These are phyloP conservation scores for Cyanoramphus novaezelandiae DNA, from an alignment of 2,113 vertebrate species.

Conservation along the genomic window DNA sequence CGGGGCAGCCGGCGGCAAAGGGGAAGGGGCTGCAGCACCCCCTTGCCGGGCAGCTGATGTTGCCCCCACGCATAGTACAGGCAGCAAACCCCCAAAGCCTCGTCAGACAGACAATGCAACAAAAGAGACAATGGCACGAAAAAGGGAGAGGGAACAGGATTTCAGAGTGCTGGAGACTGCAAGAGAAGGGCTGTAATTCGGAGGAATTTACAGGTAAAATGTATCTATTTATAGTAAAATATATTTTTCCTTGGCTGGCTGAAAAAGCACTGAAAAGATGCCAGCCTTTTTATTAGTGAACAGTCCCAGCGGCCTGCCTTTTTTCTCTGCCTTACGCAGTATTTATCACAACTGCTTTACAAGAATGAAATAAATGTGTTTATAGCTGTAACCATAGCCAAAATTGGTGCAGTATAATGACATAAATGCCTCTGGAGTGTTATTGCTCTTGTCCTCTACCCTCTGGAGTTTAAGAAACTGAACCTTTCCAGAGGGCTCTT, in stretches of 20 bases:
- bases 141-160: not conserved
- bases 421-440: constrained; percentile 9
- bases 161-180: not conserved
- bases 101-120: constrained; percentile 13
- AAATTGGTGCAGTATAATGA: not conserved
- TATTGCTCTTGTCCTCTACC: not conserved
- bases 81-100: not conserved
- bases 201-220: not conserved
- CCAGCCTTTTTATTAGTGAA: not conserved
- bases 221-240: not conserved
- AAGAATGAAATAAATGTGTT: constrained; percentile 1
- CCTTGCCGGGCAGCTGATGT: not conserved
- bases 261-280: not conserved
- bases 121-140: constrained; percentile 30
- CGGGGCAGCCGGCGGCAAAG: too few species aligned
- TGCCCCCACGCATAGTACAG: not conserved
- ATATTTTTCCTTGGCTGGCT: not conserved
- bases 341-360: constrained; percentile 5
- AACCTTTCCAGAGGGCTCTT: constrained; percentile 12
- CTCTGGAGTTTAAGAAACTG: not conserved
- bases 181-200: not conserved
- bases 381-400: not conserved
- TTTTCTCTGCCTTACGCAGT: not conserved
- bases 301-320: not conserved
- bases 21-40: not conserved